Base-by-base conservation (phyloP, 2,888 invertebrate species). In the Meta bourneti region DNA sequence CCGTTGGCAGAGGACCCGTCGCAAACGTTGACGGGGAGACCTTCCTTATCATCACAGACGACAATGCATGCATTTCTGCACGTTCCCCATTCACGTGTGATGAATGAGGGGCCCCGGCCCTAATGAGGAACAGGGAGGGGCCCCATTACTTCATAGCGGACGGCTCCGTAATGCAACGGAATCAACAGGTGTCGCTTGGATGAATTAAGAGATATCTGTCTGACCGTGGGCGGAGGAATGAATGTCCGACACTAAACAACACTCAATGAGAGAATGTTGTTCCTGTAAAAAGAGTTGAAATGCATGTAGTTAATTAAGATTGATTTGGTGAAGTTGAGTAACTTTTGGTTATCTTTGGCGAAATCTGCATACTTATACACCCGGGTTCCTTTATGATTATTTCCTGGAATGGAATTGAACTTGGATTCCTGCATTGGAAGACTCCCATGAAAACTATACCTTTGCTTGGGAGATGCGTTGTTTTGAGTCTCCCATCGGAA, bases 1-100 rank as follows among this genome's bases (percentile, higher is more conserved):
- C 20, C 16, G 54, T 13, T 34, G 20, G 51, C 4, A 20, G 79
- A 34, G 34, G 34, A 34, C 34, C 34, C 34, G 34, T 34, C 34
- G 34, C 34, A 34, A 34, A 34, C 34, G 34, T 2, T 34, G 34
- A 34, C 34, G 34, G 34, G 34, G 34, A 34, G 34, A 4, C 34
- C 34, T 34, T 34, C 34, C 34, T 34, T 34, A 34, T 34, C 34
- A 34, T 34, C 34, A 4, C 54, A 34, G 19, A 13, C 11, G 34
- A 61, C 34, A 79, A 79, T 79, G 54, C 79, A 34, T 13, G 79
- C 79, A 79, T 79, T 61, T 54, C 79, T 79, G 79, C 79, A 79
- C 79, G 79, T 79, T 61, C 61, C 51, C 77, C n/a, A 61, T 61
- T 48, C 77, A 9, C 51, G 51, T 49, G 49, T 77, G 77, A 61